Base-by-base conservation (phyloP, 2,797 vertebrate genomes). In the Gymnopithys bicolor region DNA sequence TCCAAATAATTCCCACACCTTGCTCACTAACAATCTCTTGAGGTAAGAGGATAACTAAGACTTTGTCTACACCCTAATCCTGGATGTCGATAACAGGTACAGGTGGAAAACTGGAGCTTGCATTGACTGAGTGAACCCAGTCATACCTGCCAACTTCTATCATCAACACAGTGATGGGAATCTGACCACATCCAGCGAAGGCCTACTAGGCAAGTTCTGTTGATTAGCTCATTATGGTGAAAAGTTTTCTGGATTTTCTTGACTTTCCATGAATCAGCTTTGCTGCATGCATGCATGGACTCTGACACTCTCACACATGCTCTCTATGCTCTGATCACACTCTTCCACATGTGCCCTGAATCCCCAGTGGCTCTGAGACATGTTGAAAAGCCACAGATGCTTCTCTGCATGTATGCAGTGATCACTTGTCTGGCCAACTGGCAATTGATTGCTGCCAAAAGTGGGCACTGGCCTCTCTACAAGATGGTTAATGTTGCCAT, bases 331-430 rank as follows among this genome's bases (percentile, higher is more conserved):
- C 35, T 51, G 49, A 68, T 60, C 84, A 76, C 35, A 51, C 53
- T 75, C 28, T 23, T 77, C 39, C 86, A 86, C 62, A 12, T 66
- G 78, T 82, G 78, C 30, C 24, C 5, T 41, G 58, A 89, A 75
- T 49, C 33, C 51, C n/a, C 41, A 59, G 33, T 25, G 41, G 41
- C 49, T 41, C 62, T 75, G 58, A 55, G 59, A 71, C 32, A 81
- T 28, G n/a, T 69, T 87, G 70, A 76, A 93, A 89, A 93, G 69
- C 83, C 60, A 80, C 83, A 85, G 68, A 83, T 70, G 68, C 81
- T 92, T 90, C 81, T 75, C 84, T 84, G 91, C 49, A 53, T 45
- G 12, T 92, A 82, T 62, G 59, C 81, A 87, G 41, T n/a, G 55
- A 66, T 79, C 67, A 66, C 53, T 92, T 59, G 19, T 77, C 68